These are phyloP conservation scores for Saxidomus purpurata DNA, from an alignment of 1,140 invertebrate genomes.

Conservation along the genomic window DNA sequence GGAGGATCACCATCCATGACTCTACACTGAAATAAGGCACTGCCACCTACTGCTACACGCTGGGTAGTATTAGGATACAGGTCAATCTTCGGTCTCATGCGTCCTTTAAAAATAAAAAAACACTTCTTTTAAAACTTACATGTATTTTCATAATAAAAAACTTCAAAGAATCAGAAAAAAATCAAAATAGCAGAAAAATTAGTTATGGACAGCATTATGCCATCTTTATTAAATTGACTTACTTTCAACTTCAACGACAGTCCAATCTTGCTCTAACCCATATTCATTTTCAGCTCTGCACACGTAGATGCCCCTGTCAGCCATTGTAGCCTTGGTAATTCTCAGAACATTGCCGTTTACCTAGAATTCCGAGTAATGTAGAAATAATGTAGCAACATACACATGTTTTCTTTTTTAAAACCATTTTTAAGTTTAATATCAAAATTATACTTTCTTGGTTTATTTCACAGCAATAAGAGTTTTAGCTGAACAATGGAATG, in stretches of 20 bases:
- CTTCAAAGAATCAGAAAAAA: too few relatives aligned
- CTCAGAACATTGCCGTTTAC: conserved; percentile 90
- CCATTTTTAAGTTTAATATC: too few relatives aligned
- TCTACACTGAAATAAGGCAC: conserved; percentile 92
- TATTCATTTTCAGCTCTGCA: conserved; percentile 90
- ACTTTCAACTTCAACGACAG: conserved; percentile 95
- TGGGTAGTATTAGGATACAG: conserved; percentile 91
- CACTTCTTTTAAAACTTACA: too few relatives aligned
- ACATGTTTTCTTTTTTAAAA: too few relatives aligned
- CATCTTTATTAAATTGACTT: conserved; percentile 85
- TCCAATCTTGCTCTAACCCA: conserved; percentile 89
- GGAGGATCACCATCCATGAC: conserved; percentile 91
- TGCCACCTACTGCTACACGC: conserved; percentile 89
- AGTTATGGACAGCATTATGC: too few relatives aligned
- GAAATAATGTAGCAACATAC: too few relatives aligned
- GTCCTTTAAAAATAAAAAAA: conserved; percentile 90
- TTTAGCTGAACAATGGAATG: too few relatives aligned
- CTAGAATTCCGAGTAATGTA: conserved; percentile 66
- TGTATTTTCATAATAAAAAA: too few relatives aligned
- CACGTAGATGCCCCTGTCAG: conserved; percentile 93
- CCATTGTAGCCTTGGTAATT: conserved; percentile 89
- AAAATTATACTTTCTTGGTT: too few relatives aligned
- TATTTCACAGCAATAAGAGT: too few relatives aligned
- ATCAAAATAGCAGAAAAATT: too few relatives aligned
- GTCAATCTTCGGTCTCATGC: conserved; percentile 92